phyloP scores from a whole-genome alignment of 2,888 invertebrate genomes.

The Lymantria dispar region DNA sequence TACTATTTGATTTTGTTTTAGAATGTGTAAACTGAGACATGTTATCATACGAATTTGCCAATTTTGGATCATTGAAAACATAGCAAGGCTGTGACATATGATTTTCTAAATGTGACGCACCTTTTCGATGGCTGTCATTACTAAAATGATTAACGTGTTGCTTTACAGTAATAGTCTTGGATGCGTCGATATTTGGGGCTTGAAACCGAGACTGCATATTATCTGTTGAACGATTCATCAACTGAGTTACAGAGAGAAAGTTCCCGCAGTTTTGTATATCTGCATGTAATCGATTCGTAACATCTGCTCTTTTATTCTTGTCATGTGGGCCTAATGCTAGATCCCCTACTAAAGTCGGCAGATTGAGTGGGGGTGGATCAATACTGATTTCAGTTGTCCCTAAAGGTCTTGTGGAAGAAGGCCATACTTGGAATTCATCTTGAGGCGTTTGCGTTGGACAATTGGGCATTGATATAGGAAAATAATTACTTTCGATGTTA shows the following conservation, averaged over 20 bases:
- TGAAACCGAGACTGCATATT: conserved; percentile 61
- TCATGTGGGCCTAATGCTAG: conserved; percentile 74
- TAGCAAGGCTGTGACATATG: conserved; percentile 63
- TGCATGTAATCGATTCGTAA: conserved; percentile 49
- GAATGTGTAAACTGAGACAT: conserved; percentile 54
- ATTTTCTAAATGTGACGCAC: conserved; percentile 53
- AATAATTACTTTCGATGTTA: conserved; percentile 64
- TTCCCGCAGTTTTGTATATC: conserved; percentile 71
- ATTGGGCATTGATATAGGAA: conserved; percentile 71
- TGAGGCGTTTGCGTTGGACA: conserved; percentile 60
- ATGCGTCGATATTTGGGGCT: conserved; percentile 47
- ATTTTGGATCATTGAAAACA: conserved; percentile 63
- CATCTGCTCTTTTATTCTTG: conserved; percentile 64
- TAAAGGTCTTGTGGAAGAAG: conserved; percentile 63
- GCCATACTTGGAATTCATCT: conserved; percentile 74
- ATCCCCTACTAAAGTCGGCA: conserved; percentile 74
- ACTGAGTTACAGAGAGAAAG: conserved; percentile 73
- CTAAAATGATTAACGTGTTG: conserved; percentile 52
- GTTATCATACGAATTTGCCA: conserved; percentile 55
- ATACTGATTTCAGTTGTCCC: conserved; percentile 76
- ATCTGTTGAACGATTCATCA: conserved; percentile 73
- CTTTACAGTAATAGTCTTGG: conserved; percentile 53
- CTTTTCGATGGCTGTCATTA: conserved; percentile 59
- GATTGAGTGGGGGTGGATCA: conserved; percentile 74
- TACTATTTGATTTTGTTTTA: conserved; percentile 57